Evolutionary conservation across 2,797 vertebrate species (phyloP).

Genomic region (Cacajao melanocephalus): DNA sequence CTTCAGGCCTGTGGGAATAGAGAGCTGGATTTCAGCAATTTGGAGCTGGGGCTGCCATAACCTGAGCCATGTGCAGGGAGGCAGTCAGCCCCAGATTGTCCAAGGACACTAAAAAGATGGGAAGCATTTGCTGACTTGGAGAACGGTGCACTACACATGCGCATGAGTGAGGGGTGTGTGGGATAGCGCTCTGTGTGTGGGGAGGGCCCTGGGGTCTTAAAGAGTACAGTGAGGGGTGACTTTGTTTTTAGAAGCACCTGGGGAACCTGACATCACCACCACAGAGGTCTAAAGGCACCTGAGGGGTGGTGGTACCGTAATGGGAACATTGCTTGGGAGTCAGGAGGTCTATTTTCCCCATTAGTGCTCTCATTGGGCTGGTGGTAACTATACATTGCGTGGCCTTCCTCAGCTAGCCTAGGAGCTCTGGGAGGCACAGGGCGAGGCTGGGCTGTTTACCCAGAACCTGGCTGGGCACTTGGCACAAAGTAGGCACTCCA

Average conservation of each 20-base stretch:
- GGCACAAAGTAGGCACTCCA: neutral
- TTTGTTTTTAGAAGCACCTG: neutral
- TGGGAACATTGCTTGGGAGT: neutral
- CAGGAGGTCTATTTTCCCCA: neutral
- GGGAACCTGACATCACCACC: neutral
- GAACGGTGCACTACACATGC: neutral
- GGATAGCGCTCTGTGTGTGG: neutral
- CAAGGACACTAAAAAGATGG: conserved; percentile 40
- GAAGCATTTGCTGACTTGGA: conserved; percentile 40
- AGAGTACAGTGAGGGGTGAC: neutral
- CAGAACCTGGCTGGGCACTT: neutral
- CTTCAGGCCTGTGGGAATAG: neutral
- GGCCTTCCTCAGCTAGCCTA: neutral
- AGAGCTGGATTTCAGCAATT: conserved; percentile 32
- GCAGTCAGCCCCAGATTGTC: conserved; percentile 53
- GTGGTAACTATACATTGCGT: neutral
- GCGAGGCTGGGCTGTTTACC: neutral
- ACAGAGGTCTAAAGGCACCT: neutral
- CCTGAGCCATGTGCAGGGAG: neutral
- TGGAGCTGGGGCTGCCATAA: conserved; percentile 52
- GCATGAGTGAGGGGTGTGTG: neutral
- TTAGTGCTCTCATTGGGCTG: neutral
- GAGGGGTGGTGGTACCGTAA: neutral
- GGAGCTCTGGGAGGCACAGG: neutral
- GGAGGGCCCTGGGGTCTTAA: neutral